Base-by-base conservation (phyloP, 2,888 invertebrate genomes). In the Dusona sp. region DNA sequence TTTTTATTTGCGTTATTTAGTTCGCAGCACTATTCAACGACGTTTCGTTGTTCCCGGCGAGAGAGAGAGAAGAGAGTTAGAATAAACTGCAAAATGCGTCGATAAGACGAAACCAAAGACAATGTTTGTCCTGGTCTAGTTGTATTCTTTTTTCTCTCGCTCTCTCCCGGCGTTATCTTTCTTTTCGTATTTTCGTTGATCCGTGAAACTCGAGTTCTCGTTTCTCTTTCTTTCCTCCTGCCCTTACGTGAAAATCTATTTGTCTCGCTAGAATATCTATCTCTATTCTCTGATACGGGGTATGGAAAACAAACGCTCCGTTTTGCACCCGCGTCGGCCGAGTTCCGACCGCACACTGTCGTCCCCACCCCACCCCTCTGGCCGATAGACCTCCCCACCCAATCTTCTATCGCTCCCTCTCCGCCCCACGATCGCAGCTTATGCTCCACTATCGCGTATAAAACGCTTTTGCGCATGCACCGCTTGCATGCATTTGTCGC, bases 341-440 rank as follows among this genome's bases (percentile, higher is more conserved):
- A 91, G 90, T 90, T 89, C 91, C 92, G 90, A 92, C 90, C 92
- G 91, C 90, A 92, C 91, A 93, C 93, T 93, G 91, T 90, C 89
- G 90, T 89, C 90, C 92, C 89, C 90, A 90, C 89, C 88, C 88
- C 88, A 88, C 90, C 88, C 88, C 87, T 88, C 81, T 16, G 25
- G 67, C 64, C 48, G 83, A 70, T 82, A 57, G 54, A 64, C n/a
- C 78, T 87, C 87, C 89, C 89, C 88, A 85, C 88, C 87, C 38
- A 61, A 72, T 74, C 75, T 79, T 72, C 79, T 67, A 22, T 9
- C 64, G 16, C 64, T 64, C 75, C 25, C 64, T 64, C 29, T 61
- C 82, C 33, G 57, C 54, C 57, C 48, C 38, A 8, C 51, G 3
- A 8, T 29, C 29, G 13, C 22, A 85, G 67, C 68, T 86, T 78